Conservation (phyloP, 2,888 invertebrate species). For the Drosophila cracens region DNA sequence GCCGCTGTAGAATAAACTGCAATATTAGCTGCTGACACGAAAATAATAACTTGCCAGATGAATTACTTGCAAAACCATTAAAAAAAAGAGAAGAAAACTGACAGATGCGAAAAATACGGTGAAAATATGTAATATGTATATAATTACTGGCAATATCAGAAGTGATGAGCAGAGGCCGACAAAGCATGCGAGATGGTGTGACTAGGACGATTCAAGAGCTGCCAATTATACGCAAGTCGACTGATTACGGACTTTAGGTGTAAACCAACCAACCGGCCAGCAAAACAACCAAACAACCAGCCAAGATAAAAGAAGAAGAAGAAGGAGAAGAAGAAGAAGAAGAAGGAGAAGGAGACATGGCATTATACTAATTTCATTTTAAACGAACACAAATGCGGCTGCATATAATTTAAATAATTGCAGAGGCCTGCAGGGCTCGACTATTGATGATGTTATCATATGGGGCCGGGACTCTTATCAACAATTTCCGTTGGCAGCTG, state of each 20-base stretch:
- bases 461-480: slow-evolving; percentile 50
- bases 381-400: slow-evolving; percentile 71
- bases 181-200: slow-evolving; percentile 68
- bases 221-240: slow-evolving; percentile 50
- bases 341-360: slow-evolving; percentile 41
- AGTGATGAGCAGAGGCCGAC: slow-evolving; percentile 67
- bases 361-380: slow-evolving; percentile 77
- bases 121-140: slow-evolving; percentile 28
- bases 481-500: slow-evolving; percentile 63
- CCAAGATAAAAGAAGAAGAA: not conserved
- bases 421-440: slow-evolving; percentile 47
- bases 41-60: slow-evolving; percentile 10
- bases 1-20: not conserved
- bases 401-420: slow-evolving; percentile 75
- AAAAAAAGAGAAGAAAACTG: slow-evolving; percentile 28
- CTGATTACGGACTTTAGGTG: slow-evolving; percentile 74
- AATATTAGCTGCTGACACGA: slow-evolving; percentile 1
- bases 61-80: slow-evolving; percentile 39
- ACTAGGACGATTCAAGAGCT: slow-evolving; percentile 48
- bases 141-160: slow-evolving; percentile 65
- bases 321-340: not conserved
- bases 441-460: slow-evolving; percentile 73
- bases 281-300: not conserved
- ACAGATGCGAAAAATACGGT: slow-evolving; percentile 39
- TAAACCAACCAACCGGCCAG: slow-evolving; percentile 43